Conservation (phyloP, 2,888 invertebrate species). For the Dasysyrphus albostriatus region DNA sequence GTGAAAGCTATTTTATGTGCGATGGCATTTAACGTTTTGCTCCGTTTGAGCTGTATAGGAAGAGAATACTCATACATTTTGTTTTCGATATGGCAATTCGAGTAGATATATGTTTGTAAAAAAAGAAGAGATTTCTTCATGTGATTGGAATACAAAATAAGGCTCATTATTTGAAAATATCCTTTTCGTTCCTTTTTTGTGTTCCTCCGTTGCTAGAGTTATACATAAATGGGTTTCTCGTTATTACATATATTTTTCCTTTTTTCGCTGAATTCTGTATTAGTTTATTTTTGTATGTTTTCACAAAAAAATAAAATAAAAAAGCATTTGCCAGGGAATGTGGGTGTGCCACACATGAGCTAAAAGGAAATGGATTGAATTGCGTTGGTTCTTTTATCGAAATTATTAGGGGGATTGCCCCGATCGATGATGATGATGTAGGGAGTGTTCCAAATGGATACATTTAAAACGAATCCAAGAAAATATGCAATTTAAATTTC, state of each 20-base stretch:
- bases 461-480: slow-evolving; percentile 3
- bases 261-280: slow-evolving; percentile 22
- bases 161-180: slow-evolving; percentile 76
- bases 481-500: slow-evolving; percentile 15
- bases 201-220: background rate
- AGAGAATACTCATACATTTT: slow-evolving; percentile 51
- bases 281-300: slow-evolving; percentile 17
- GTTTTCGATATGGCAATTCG: slow-evolving; percentile 48
- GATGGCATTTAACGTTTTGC: slow-evolving; percentile 76
- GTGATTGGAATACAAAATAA: slow-evolving; percentile 76
- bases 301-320: background rate
- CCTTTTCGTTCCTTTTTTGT: slow-evolving; percentile 47
- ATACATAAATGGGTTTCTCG: slow-evolving; percentile 54
- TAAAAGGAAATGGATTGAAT: slow-evolving; percentile 68
- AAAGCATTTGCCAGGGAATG: slow-evolving; percentile 51
- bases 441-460: slow-evolving; percentile 50
- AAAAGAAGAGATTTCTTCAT: slow-evolving; percentile 73
- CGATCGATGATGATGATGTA: slow-evolving; percentile 20
- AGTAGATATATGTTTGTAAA: slow-evolving; percentile 53
- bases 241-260: slow-evolving; percentile 32
- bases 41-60: slow-evolving; percentile 54
- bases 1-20: slow-evolving; percentile 71
- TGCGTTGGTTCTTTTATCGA: slow-evolving; percentile 60
- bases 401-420: slow-evolving; percentile 68
- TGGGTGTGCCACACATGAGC: slow-evolving; percentile 67